Conservation (phyloP, 1,140 invertebrate genomes). For the Drosophila trapezifrons region DNA sequence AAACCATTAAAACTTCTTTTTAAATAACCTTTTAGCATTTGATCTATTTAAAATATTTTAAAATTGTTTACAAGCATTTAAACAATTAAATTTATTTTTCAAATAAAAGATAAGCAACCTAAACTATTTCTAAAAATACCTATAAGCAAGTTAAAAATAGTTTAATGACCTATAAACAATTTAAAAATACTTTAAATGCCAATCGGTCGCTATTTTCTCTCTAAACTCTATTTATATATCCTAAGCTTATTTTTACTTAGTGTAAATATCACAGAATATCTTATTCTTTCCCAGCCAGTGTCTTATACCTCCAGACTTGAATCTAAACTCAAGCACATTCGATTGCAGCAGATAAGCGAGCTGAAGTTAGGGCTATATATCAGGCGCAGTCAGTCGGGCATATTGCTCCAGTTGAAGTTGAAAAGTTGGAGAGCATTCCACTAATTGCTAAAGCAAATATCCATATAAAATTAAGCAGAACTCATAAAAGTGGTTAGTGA, state of each 20-base stretch:
- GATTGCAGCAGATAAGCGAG: slow-evolving; percentile 7
- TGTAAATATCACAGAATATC: not conserved
- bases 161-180: no score
- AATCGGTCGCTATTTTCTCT: not conserved
- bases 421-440: slow-evolving; percentile 29
- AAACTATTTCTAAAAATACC: no score
- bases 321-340: not conserved
- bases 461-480: slow-evolving; percentile 54
- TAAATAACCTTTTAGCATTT: no score
- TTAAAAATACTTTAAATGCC: not conserved
- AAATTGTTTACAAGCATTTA: no score
- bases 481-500: slow-evolving; percentile 31
- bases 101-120: no score
- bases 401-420: slow-evolving; percentile 1
- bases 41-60: no score
- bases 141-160: no score
- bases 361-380: not conserved
- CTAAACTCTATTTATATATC: not conserved
- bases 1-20: no score
- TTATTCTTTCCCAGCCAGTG: not conserved
- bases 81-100: no score
- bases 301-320: not conserved
- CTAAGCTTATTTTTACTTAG: not conserved
- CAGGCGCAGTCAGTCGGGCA: not conserved
- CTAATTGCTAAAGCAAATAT: slow-evolving; percentile 67